Evolutionary conservation across 2,113 vertebrate species (phyloP), one percentile per base, ranked within the genome.

Genomic region (Arothron firmamentum): DNA sequence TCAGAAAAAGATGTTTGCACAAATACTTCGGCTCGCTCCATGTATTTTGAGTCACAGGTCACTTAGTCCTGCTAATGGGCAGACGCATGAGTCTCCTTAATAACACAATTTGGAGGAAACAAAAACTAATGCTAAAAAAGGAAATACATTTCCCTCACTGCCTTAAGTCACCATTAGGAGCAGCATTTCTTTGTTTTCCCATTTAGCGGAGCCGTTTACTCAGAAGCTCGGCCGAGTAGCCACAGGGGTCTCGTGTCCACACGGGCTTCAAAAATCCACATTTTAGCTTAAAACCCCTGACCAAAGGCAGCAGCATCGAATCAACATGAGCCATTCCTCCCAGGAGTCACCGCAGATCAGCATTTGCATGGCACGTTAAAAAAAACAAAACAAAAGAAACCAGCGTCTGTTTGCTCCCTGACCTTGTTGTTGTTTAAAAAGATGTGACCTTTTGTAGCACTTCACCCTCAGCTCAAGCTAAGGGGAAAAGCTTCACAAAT

Each of bases 261-360:
- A 74, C 1, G 38, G 46, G 56, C 65, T 75, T 76, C 57, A 67
- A 66, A 83, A 74, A 62, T 79, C 81, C 55, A 77, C 38, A 67
- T 80, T 71, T 78, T 60, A 79, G 81, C 79, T 82, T 64, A 66
- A 68, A 64, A 48, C 63, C 77, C 59, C 65, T 56, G 52, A 79
- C 71, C 71, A 16, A 17, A 75, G 43, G 56, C 63, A 59, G 49
- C 14, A 3, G 66, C 51, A 48, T 47, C 46, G 28, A 70, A 59
- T 66, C 56, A 63, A 74, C 80, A 65, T 67, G 63, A 15, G 15
- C 15, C 13, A 4, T 52, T 54, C 20, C 45, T 70, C 41, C 57
- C 19, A 2, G 34, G 34, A 69, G 68, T 67, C 74, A 46, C 63
- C 45, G 5, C 28, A 71, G 47, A 66, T 71, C 59, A 54, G 48